Percentiles rank a stretch among this genome's conserved stretches.
phyloP scores from a whole-genome alignment of 2,113 vertebrate species.

The Clarias batrachus region DNA sequence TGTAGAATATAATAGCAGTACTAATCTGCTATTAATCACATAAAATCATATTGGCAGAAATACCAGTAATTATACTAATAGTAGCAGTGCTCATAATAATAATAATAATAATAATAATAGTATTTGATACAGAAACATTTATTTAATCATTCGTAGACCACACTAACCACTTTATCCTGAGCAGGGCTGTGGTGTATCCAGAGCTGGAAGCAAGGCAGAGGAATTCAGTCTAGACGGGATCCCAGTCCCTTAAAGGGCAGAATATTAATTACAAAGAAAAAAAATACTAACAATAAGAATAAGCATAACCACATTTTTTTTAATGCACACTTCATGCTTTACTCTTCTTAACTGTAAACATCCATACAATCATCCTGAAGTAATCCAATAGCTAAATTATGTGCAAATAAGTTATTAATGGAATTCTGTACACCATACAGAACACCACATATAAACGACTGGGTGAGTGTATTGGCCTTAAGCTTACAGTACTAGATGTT shows the following conservation, averaged over 20 bases:
- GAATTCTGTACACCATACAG: not conserved
- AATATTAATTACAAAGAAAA: not conserved
- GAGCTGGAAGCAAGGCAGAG: not conserved
- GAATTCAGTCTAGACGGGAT: not conserved
- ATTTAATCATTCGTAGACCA: not conserved
- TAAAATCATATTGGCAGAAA: not conserved
- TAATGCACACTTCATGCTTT: constrained; percentile 10
- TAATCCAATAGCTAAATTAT: constrained; percentile 6
- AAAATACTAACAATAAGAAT: not conserved
- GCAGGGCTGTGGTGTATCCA: not conserved
- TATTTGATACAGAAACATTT: not conserved
- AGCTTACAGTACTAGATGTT: not conserved
- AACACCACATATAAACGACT: not conserved
- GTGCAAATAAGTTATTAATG: not conserved
- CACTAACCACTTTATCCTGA: not conserved
- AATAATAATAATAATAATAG: not conserved
- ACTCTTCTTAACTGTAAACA: not conserved
- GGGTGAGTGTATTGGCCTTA: not conserved
- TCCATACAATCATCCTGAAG: not conserved
- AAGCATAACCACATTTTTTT: not conserved
- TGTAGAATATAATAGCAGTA: not conserved
- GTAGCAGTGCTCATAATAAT: not conserved
- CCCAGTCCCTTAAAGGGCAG: not conserved
- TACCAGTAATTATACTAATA: not conserved
- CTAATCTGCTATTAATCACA: not conserved